Evolutionary conservation across 1,140 invertebrate genomes (phyloP).

Genomic region (Leguminivora glycinivorella): DNA sequence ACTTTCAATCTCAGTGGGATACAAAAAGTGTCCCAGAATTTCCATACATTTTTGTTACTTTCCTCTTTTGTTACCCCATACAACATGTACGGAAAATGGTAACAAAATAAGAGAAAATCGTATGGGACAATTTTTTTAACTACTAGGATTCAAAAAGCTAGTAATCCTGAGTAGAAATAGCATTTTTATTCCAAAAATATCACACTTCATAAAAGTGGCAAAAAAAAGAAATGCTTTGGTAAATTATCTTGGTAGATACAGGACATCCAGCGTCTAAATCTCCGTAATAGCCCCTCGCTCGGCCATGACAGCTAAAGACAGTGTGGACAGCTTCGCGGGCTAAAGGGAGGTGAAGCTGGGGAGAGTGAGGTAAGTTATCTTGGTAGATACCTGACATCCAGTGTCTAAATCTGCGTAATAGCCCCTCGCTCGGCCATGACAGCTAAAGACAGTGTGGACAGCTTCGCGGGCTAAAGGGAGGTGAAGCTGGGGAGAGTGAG

Average conservation of each 20-base stretch:
- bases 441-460: conserved; percentile 76
- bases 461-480: conserved; percentile 68
- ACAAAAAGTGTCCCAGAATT: too few species aligned
- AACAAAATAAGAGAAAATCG: too few species aligned
- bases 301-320: conserved; percentile 72
- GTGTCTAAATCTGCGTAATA: conserved; percentile 79
- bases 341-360: conserved; percentile 78
- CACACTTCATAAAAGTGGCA: too few species aligned
- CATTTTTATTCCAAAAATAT: too few species aligned
- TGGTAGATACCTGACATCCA: conserved; percentile 80
- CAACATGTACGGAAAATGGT: too few species aligned
- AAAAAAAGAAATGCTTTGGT: too few species aligned
- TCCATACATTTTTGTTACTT: too few species aligned
- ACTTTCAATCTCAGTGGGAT: too few species aligned
- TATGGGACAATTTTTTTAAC: too few species aligned
- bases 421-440: conserved; percentile 64
- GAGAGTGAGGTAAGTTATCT: conserved; percentile 77
- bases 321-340: conserved; percentile 68
- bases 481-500: conserved; percentile 78
- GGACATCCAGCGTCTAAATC: conserved; percentile 79
- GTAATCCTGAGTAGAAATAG: too few species aligned
- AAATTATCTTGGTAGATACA: conserved; percentile 79
- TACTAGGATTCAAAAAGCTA: too few species aligned
- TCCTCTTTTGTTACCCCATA: too few species aligned
- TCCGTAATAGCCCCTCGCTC: conserved; percentile 75